These are phyloP conservation scores for Miniopterus natalensis DNA, from an alignment of 2,113 vertebrate genomes.

Conservation along the genomic window DNA sequence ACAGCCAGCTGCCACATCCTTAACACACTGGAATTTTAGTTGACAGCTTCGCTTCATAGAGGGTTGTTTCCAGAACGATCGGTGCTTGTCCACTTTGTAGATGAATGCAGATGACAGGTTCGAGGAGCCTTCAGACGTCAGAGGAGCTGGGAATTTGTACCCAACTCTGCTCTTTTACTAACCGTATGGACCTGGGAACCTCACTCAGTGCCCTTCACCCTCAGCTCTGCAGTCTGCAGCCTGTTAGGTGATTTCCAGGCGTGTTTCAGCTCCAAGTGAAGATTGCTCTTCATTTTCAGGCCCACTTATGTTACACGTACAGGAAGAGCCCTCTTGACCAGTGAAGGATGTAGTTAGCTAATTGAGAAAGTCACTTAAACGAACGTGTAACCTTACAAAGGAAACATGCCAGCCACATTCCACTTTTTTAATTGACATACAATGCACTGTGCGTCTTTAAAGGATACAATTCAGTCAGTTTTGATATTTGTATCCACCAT, in stretches of 20 bases:
- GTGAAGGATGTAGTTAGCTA: background rate
- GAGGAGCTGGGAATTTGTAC: background rate
- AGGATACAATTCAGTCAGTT: background rate
- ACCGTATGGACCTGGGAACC: background rate
- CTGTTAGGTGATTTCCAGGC: background rate
- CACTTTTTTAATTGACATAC: background rate
- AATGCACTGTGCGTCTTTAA: background rate
- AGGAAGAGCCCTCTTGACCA: background rate
- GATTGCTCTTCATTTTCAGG: background rate
- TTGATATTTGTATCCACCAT: background rate
- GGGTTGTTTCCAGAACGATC: background rate
- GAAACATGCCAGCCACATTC: background rate
- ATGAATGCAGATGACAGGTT: background rate
- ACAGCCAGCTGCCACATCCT: background rate
- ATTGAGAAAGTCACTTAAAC: slow-evolving; percentile 24
- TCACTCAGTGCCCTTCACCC: background rate
- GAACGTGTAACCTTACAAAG: background rate
- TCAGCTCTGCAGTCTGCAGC: slow-evolving; percentile 23
- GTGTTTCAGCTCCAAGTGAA: background rate
- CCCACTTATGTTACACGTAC: background rate
- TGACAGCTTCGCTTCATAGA: background rate
- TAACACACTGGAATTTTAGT: background rate
- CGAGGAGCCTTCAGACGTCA: background rate
- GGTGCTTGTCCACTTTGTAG: background rate
- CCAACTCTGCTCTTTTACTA: background rate